A percentile compares a stretch with the other conserved stretches of the same genome.
Evolutionary conservation across 1,140 invertebrate species (phyloP).

Genomic region (Drosophila tropicalis): DNA sequence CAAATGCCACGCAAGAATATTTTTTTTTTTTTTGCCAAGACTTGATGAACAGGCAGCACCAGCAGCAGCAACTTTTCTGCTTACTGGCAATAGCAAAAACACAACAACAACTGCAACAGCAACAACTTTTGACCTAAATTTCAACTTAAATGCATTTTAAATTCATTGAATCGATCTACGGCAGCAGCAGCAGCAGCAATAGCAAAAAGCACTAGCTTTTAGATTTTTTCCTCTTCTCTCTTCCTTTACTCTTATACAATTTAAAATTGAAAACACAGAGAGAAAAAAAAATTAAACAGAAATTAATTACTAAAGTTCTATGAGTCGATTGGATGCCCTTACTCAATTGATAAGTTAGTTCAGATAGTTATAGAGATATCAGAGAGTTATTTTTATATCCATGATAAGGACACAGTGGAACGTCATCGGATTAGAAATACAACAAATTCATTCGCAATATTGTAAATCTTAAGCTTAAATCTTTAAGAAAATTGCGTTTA

Average conservation of each 20-base stretch:
- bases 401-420: no score
- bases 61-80: conserved; percentile 35
- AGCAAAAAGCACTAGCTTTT: conserved; percentile 8
- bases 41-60: conserved; percentile 70
- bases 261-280: conserved; percentile 57
- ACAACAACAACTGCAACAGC: conserved; percentile 43
- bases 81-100: conserved; percentile 26
- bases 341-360: no score
- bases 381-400: no score
- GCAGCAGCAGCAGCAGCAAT: conserved; percentile 42
- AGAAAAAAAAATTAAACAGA: conserved; percentile 26
- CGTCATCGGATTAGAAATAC: no score
- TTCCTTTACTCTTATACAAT: conserved; percentile 57
- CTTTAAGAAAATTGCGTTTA: no score
- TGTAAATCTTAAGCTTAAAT: no score
- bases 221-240: neutral
- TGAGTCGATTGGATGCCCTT: neutral
- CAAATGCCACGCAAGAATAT: conserved; percentile 79
- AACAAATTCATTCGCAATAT: no score
- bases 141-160: conserved; percentile 80
- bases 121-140: conserved; percentile 80
- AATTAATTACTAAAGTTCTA: conserved; percentile 26
- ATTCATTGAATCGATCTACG: conserved; percentile 79
- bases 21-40: conserved; percentile 54
- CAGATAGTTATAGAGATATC: no score